Base-by-base conservation (phyloP, 2,113 vertebrate genomes). In the Cebus imitator region DNA sequence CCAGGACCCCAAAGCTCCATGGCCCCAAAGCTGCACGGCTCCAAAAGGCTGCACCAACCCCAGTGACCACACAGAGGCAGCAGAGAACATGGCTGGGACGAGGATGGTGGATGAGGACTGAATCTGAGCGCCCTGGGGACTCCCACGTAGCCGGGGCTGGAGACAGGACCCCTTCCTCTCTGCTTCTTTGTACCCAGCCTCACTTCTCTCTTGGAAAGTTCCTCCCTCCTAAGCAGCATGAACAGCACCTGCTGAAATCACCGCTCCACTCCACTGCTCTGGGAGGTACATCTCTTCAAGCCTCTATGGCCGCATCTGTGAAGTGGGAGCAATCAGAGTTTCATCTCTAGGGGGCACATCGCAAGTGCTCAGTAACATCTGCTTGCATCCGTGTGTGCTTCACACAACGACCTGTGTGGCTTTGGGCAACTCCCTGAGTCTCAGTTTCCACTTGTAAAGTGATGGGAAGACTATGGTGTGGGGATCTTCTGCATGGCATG, bases 21-120 rank as follows among this genome's bases (percentile, higher is more conserved):
- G 5, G 5, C 27, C 27, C 45, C 52, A 1, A 21, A 52, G 40
- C 7, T 0, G 25, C 0, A 5, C 0, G 1, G 32, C 80, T 40
- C 9, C 2, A 0, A 4, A 21, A 48, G 76, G 57, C 80, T n/a
- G n/a, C 4, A 1, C 11, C 18, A 18, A 21, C 64, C 4, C 10
- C 2, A 13, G 3, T 1, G 35, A 43, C 90, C 96, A 87, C 94
- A 76, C 1, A 64, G 78, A 92, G 97, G 92, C 96, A 95, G 95
- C 87, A 97, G 94, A 97, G 93, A 23, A 58, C 57, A 57, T 4
- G 3, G 12, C n/a, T n/a, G 61, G 70, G 72, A 35, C 0, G 64
- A 32, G 3, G 16, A 2, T 18, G 17, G 40, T 0, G 25, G 8
- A 3, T 43, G 32, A n/a, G 1, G 10, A 17, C 40, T 1, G 20